A percentile compares a stretch with the other conserved stretches of the same genome.
These are phyloP conservation scores for Porites cylindrica DNA, from an alignment of 92 coral and sea anemone species.

Conservation along the genomic window DNA sequence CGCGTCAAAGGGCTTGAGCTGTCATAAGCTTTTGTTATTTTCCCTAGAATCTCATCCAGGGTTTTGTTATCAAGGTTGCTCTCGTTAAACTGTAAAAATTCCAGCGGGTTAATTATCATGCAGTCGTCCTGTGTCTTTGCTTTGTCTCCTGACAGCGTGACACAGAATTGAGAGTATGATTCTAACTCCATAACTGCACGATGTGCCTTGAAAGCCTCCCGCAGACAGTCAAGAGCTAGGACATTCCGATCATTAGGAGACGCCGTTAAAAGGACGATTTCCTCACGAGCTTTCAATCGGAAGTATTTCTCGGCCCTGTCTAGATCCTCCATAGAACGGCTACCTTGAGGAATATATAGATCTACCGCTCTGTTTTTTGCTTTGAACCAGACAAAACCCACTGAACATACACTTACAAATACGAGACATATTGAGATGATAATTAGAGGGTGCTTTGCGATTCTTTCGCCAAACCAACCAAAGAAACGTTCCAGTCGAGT, in stretches of 20 bases:
- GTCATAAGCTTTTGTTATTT: constrained; percentile 49
- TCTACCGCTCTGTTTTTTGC: constrained; percentile 79
- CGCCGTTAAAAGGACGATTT: constrained; percentile 64
- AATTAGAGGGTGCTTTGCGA: constrained; percentile 62
- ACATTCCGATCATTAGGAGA: constrained; percentile 40
- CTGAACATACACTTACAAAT: constrained; percentile 69
- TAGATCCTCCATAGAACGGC: constrained; percentile 75
- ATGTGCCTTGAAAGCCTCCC: constrained; percentile 65
- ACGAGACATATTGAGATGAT: constrained; percentile 51
- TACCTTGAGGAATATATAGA: constrained; percentile 83
- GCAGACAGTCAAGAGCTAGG: constrained; percentile 47
- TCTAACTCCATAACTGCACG: constrained; percentile 37
- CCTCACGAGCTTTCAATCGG: constrained; percentile 64
- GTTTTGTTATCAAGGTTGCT: constrained; percentile 26
- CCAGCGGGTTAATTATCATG: constrained; percentile 66
- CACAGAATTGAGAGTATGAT: constrained; percentile 70
- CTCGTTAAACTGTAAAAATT: constrained; percentile 58
- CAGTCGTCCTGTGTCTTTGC: constrained; percentile 37
- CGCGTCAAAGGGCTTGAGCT: constrained; percentile 52
- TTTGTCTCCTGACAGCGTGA: constrained; percentile 33
- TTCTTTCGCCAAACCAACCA: constrained; percentile 50
- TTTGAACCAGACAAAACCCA: constrained; percentile 79
- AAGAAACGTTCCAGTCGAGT: constrained; percentile 53
- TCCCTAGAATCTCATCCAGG: constrained; percentile 45
- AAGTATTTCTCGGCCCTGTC: constrained; percentile 74